phyloP scores from a whole-genome alignment of 53 echinoderm and acorn worm genomes.

The Crossaster papposus region DNA sequence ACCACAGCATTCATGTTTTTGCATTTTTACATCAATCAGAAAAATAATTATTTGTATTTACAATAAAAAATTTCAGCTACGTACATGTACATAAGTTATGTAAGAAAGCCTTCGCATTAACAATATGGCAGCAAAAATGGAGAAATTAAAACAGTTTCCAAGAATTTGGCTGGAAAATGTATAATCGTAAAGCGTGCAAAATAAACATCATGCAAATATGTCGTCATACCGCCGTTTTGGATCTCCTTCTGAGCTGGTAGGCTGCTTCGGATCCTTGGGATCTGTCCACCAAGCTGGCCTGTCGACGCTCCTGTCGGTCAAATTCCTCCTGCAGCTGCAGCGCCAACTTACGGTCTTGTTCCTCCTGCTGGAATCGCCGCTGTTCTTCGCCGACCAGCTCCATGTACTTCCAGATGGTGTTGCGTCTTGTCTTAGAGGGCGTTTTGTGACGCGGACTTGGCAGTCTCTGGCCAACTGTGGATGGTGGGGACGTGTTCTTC shows the following conservation, averaged over 20 bases:
- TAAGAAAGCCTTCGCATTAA: neutral
- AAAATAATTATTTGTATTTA: neutral
- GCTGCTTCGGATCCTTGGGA: constrained; percentile 85
- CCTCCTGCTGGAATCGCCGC: constrained; percentile 80
- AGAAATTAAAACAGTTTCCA: neutral
- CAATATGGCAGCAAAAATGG: neutral
- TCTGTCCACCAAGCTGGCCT: constrained; percentile 56
- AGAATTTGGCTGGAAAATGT: neutral
- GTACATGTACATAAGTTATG: neutral
- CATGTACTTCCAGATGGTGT: constrained; percentile 86
- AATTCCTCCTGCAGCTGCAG: constrained; percentile 83
- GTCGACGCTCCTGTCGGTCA: constrained; percentile 66
- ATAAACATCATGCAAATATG: constrained; percentile 34
- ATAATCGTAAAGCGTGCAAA: neutral
- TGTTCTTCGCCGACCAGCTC: constrained; percentile 83
- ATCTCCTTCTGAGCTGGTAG: constrained; percentile 75
- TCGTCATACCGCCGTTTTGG: constrained; percentile 18
- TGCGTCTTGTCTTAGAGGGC: constrained; percentile 62
- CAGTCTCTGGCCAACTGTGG: neutral
- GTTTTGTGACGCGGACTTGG: constrained; percentile 4
- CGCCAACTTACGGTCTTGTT: constrained; percentile 79
- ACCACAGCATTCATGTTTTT: neutral
- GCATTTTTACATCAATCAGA: neutral
- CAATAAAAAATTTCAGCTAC: neutral
- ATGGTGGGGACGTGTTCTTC: constrained; percentile 34